A percentile compares a stretch with the other conserved stretches of the same genome.
Conservation (phyloP, 2,797 vertebrate species). For the Schizopygopsis pylzovi region DNA sequence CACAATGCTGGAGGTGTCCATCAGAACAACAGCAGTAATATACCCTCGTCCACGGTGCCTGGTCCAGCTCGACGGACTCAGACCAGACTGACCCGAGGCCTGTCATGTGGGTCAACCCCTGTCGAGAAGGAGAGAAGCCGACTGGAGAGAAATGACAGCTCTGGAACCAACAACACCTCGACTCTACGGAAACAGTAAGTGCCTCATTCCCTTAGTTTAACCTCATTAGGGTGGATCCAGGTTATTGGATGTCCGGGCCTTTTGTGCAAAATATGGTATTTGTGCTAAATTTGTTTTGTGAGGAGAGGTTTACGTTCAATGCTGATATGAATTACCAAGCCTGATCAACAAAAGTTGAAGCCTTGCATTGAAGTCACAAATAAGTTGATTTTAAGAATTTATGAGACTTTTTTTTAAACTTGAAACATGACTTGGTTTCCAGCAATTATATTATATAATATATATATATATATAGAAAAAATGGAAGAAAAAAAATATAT, state of each 20-base stretch:
- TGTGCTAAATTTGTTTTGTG: not conserved
- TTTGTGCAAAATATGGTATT: not conserved
- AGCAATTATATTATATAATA: too few species aligned
- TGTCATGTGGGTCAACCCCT: slow-evolving; percentile 85
- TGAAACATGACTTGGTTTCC: not conserved
- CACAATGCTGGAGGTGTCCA: slow-evolving; percentile 59
- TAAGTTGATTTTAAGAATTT: not conserved
- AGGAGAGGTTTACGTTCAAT: not conserved
- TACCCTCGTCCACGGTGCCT: slow-evolving; percentile 69
- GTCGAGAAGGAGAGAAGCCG: slow-evolving; percentile 80
- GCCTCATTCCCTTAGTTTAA: not conserved
- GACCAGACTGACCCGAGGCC: slow-evolving; percentile 79
- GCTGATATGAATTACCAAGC: not conserved
- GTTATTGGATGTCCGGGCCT: not conserved
- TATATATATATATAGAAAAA: too few species aligned
- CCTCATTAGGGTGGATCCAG: not conserved
- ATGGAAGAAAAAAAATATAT: too few species aligned
- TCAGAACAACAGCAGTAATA: slow-evolving; percentile 57
- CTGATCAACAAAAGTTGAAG: slow-evolving; percentile 1
- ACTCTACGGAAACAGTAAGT: slow-evolving; percentile 83
- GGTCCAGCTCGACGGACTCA: slow-evolving; percentile 74
- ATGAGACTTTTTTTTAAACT: not conserved
- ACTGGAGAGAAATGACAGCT: slow-evolving; percentile 79
- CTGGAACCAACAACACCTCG: slow-evolving; percentile 76
- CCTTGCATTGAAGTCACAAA: not conserved